These are phyloP conservation scores for Deilephila elpenor DNA, from an alignment of 2,888 invertebrate genomes.

Conservation along the genomic window DNA sequence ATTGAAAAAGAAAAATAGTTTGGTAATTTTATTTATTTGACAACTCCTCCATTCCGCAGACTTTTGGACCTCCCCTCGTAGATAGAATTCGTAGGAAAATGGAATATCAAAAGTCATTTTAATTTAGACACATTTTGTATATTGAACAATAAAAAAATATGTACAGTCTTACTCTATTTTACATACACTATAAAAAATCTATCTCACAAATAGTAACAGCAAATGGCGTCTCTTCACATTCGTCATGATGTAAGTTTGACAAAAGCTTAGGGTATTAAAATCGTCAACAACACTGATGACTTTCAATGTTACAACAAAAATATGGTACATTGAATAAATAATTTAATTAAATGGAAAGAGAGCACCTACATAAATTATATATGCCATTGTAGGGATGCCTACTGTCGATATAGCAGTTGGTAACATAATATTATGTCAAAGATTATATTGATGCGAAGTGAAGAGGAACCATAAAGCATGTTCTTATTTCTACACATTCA, in stretches of 20 bases:
- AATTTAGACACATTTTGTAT: constrained; percentile 52
- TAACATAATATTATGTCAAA: neutral
- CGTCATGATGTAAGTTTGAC: neutral
- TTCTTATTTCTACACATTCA: neutral
- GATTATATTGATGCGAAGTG: neutral
- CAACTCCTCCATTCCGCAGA: no score
- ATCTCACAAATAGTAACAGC: constrained; percentile 19
- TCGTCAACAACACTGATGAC: neutral
- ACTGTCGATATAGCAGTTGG: neutral
- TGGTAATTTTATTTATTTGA: no score
- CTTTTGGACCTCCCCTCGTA: no score
- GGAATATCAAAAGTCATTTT: neutral
- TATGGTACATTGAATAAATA: neutral
- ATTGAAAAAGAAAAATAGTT: no score
- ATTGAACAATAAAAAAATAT: constrained; percentile 75
- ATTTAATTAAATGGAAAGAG: neutral
- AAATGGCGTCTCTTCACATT: neutral
- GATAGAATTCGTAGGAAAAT: neutral
- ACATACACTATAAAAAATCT: constrained; percentile 34
- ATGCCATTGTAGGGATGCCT: neutral
- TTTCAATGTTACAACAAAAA: constrained; percentile 1
- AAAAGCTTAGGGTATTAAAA: neutral
- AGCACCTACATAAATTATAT: neutral
- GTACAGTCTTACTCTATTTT: constrained; percentile 64
- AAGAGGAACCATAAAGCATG: neutral